Evolutionary conservation across 2,113 vertebrate species (phyloP).

Genomic region (Mohoua ochrocephala): DNA sequence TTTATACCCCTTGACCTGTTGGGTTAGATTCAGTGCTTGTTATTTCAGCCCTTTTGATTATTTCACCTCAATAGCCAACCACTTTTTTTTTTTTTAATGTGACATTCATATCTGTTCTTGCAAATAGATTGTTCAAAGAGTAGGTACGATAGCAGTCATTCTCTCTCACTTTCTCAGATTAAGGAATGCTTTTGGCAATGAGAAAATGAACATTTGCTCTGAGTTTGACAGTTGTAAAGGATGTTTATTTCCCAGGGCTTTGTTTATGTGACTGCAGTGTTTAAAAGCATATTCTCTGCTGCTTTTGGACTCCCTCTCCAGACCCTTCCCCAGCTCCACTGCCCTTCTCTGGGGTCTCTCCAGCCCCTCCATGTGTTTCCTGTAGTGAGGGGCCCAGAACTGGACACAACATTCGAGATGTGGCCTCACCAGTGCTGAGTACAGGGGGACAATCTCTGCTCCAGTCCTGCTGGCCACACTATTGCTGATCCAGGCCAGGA

Average conservation of each 20-base stretch:
- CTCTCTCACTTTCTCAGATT: background rate
- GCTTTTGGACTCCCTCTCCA: background rate
- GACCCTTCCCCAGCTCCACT: background rate
- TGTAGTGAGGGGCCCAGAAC: background rate
- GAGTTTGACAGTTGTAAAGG: background rate
- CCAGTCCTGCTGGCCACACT: background rate
- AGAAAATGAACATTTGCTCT: constrained; percentile 16
- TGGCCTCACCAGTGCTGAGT: background rate
- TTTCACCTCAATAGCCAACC: background rate
- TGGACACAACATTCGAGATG: background rate
- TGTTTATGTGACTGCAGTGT: background rate
- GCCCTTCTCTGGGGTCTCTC: background rate
- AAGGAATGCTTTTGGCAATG: background rate
- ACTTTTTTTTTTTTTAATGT: background rate
- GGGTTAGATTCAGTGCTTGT: background rate
- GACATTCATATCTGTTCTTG: background rate
- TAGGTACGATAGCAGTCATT: background rate
- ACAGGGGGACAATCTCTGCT: background rate
- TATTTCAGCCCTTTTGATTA: background rate
- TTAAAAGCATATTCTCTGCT: background rate
- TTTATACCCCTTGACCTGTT: background rate
- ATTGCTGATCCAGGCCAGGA: background rate
- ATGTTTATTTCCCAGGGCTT: background rate
- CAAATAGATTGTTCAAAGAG: constrained; percentile 28
- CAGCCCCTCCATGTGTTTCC: background rate